Evolutionary conservation across 53 echinoderm and acorn worm genomes (phyloP).

Genomic region (Patiria pectinifera): DNA sequence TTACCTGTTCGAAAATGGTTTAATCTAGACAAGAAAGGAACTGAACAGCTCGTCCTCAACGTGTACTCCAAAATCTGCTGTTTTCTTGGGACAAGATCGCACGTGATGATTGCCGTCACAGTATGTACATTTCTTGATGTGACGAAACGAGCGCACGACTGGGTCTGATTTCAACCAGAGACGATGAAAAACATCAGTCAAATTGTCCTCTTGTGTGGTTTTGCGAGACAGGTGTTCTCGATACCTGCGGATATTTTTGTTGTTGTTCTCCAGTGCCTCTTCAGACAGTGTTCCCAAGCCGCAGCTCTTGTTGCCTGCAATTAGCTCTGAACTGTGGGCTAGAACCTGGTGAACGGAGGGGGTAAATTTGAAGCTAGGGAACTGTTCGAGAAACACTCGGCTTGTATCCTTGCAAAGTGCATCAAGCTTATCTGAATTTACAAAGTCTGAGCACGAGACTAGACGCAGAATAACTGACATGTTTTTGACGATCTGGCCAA

Average conservation of each 20-base stretch:
- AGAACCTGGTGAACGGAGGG: constrained; percentile 1
- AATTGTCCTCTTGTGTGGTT: background rate
- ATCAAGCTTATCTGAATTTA: constrained; percentile 17
- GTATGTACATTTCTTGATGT: background rate
- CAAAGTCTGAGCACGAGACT: constrained; percentile 15
- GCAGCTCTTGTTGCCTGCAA: background rate
- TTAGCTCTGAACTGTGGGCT: background rate
- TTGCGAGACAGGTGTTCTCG: background rate
- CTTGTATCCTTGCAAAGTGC: constrained; percentile 27
- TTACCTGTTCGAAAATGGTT: too few species aligned
- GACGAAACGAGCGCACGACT: background rate
- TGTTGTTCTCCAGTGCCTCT: background rate
- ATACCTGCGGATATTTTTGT: constrained; percentile 4
- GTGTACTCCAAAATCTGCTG: background rate
- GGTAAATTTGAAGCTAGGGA: constrained; percentile 1
- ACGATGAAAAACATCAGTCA: constrained; percentile 1
- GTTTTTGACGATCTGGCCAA: background rate
- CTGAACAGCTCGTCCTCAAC: background rate
- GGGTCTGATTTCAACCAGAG: background rate
- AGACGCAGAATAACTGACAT: constrained; percentile 23
- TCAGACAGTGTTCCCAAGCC: background rate
- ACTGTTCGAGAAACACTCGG: background rate
- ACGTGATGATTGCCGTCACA: background rate
- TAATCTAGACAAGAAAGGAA: background rate
- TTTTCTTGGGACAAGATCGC: background rate